Percentiles rank a stretch among this genome's conserved stretches.
These are phyloP conservation scores for Timema podura DNA, from an alignment of 2,888 invertebrate species.

Conservation along the genomic window DNA sequence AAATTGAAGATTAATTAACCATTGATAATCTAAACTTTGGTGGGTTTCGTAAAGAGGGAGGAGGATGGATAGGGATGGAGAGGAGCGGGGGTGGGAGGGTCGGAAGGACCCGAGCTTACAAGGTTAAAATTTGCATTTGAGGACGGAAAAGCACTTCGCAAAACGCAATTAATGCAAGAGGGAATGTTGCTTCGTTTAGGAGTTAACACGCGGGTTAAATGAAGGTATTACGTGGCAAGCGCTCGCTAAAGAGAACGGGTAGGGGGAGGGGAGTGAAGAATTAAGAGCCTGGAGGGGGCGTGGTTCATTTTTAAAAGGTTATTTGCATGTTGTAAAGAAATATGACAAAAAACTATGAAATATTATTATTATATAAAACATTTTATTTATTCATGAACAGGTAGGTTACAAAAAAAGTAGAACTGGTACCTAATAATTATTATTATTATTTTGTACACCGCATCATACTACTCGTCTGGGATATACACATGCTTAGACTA, in stretches of 20 bases:
- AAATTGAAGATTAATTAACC: conserved; percentile 54
- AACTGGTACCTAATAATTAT: no score
- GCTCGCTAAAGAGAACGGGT: not conserved
- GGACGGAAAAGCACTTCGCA: conserved; percentile 45
- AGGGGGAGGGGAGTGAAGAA: not conserved
- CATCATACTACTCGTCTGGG: no score
- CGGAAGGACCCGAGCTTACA: conserved; percentile 43
- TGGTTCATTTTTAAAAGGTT: no score
- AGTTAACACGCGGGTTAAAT: conserved; percentile 28
- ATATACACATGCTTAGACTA: no score
- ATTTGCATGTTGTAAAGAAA: no score
- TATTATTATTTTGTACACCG: no score
- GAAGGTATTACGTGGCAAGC: conserved; percentile 27
- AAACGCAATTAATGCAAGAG: conserved; percentile 33
- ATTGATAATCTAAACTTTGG: conserved; percentile 50
- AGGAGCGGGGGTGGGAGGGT: not conserved
- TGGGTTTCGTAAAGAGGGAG: not conserved
- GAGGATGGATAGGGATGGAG: conserved; percentile 31
- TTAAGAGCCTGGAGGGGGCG: no score
- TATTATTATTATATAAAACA: no score
- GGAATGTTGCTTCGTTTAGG: conserved; percentile 30
- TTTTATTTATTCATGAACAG: no score
- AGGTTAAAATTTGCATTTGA: conserved; percentile 53
- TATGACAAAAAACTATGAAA: no score
- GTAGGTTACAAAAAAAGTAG: no score